These are phyloP conservation scores for Chionomys nivalis DNA, from an alignment of 2,113 vertebrate species.

Conservation along the genomic window DNA sequence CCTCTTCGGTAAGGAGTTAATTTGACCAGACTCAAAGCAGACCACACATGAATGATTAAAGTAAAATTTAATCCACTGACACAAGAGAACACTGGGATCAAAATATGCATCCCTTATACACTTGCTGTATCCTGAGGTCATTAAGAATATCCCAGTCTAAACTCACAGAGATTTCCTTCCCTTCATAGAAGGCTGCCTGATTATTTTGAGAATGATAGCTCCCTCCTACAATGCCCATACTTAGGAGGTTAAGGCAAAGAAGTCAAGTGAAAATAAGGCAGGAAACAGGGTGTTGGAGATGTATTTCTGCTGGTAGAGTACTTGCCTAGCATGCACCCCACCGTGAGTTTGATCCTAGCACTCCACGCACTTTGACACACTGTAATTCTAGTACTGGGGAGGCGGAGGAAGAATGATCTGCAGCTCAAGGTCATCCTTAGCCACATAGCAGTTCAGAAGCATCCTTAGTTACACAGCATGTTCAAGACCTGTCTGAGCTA, in stretches of 20 bases:
- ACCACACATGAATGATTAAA: background rate
- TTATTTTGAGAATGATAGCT: background rate
- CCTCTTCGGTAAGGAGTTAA: background rate
- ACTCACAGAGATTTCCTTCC: background rate
- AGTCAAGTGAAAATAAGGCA: background rate
- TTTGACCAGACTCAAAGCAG: background rate
- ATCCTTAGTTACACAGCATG: background rate
- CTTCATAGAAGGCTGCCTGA: background rate
- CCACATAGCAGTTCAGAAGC: background rate
- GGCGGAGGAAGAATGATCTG: background rate
- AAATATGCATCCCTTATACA: background rate
- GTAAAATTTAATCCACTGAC: background rate
- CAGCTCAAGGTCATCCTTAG: background rate
- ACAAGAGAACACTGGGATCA: background rate
- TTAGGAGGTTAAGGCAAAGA: background rate
- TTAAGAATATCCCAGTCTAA: background rate
- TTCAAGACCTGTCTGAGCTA: background rate
- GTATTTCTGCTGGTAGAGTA: background rate
- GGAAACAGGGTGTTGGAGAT: background rate
- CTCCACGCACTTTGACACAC: background rate
- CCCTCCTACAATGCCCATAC: background rate
- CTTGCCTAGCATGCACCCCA: fast-evolving
- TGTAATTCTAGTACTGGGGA: background rate
- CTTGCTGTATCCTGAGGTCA: background rate
- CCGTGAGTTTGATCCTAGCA: background rate